phyloP scores from a whole-genome alignment of 2,113 vertebrate genomes.

The Leptodactylus fuscus region DNA sequence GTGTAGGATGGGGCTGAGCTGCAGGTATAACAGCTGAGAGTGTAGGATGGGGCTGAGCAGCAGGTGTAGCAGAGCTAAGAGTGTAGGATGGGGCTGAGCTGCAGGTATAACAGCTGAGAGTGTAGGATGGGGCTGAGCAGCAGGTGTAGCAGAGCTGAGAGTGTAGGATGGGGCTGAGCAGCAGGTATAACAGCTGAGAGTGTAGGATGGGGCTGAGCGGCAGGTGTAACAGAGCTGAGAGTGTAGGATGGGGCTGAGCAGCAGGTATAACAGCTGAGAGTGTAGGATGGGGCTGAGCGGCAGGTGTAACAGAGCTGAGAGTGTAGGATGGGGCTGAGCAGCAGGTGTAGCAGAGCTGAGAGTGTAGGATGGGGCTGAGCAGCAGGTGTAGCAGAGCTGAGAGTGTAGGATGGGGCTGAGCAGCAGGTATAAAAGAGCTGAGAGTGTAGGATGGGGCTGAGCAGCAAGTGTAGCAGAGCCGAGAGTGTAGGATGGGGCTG shows the following conservation, averaged over 20 bases:
- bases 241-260: background rate
- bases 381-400: background rate
- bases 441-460: too few species aligned
- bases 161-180: background rate
- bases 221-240: background rate
- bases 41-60: background rate
- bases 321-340: background rate
- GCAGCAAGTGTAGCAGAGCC: too few species aligned
- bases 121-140: background rate
- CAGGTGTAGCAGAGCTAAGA: background rate
- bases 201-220: background rate
- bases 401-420: background rate
- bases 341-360: background rate
- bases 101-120: background rate
- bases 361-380: background rate
- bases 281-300: background rate
- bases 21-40: background rate
- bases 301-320: background rate
- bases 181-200: background rate
- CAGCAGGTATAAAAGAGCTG: too few species aligned
- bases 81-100: background rate
- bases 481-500: too few species aligned
- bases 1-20: background rate
- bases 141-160: background rate
- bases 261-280: background rate